Conservation (phyloP, 2,113 vertebrate species). For the Silurus asotus region DNA sequence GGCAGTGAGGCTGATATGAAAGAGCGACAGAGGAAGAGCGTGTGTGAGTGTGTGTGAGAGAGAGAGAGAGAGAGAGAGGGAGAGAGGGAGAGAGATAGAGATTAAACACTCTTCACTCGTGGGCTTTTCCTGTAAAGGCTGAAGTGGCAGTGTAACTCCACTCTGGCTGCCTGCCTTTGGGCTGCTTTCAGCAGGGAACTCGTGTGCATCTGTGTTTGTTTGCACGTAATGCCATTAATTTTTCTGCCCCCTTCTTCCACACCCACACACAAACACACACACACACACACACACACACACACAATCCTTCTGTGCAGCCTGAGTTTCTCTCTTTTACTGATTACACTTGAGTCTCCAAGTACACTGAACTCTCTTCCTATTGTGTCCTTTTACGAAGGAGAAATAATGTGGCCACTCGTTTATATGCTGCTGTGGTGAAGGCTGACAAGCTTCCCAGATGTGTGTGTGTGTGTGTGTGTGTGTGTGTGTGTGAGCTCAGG, state of each 20-base stretch:
- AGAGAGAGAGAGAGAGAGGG: conserved; percentile 29
- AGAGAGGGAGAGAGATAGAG: conserved; percentile 12
- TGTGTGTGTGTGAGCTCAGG: conserved; percentile 64
- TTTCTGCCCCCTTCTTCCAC: conserved; percentile 65
- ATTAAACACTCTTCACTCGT: conserved; percentile 14
- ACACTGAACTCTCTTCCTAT: conserved; percentile 67
- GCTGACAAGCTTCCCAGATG: conserved; percentile 74
- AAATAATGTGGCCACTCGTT: conserved; percentile 74
- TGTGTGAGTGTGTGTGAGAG: neutral
- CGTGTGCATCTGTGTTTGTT: conserved; percentile 69
- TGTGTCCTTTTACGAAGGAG: conserved; percentile 58
- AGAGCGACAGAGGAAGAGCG: conserved; percentile 24
- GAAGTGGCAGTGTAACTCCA: conserved; percentile 53
- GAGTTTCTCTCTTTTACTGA: conserved; percentile 59
- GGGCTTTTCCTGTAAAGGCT: conserved; percentile 38
- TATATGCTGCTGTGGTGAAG: conserved; percentile 71
- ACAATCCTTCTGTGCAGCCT: conserved; percentile 64
- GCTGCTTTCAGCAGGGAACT: conserved; percentile 70
- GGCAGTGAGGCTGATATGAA: conserved; percentile 8
- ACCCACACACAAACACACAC: conserved; percentile 10
- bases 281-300: conserved; percentile 45
- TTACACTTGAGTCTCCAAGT: conserved; percentile 66
- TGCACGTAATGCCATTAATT: conserved; percentile 74
- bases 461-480: conserved; percentile 37
- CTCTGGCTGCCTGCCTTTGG: conserved; percentile 69